Evolutionary conservation across 35 echinoderm and acorn worm genomes (phyloP), one percentile per base, ranked within the genome.

Genomic region (Lytechinus pictus): DNA sequence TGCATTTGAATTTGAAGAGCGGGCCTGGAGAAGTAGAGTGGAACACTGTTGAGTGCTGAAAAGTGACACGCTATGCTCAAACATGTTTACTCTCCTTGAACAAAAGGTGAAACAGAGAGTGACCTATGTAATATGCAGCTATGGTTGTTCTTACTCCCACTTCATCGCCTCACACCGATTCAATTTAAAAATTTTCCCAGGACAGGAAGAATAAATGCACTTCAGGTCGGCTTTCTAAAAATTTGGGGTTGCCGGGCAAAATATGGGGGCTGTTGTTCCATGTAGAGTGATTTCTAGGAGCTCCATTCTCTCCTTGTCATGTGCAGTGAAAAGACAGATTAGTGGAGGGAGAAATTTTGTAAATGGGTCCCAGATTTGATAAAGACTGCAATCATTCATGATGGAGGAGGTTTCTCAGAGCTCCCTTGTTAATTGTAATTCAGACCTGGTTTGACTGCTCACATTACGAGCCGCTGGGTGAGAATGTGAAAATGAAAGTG

Each of bases 401-500:
- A 79, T n/a, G 66, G 14, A 79, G 66, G 6, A 16, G n/a, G 66
- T 79, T 58, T 79, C 66, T 79, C 66, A n/a, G 19, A 79, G 19
- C 14, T 79, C 66, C 66, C 66, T n/a, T 19, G 66, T 79, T 24
- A 79, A 79, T 79, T 79, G 66, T n/a, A n/a, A 79, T 79, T 79
- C 66, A 79, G 66, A 79, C 66, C 66, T 16, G 66, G 66, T 79
- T 79, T n/a, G 21, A 24, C 19, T 79, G 66, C 66, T 79, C 19
- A n/a, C 19, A 24, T 79, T 79, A 79, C 66, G 3, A 7, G 66
- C 16, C 56, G 2, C 33, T 44, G 33, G 33, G 33, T 44, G 21
- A 79, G 66, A 79, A 79, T 79, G 66, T 79, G 66, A n/a, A 79
- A 79, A 24, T 79, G 66, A 79, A 79, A 79, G 66, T 79, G 66